Conservation (phyloP, 2,797 vertebrate species). For the Loris lydekkerianus region DNA sequence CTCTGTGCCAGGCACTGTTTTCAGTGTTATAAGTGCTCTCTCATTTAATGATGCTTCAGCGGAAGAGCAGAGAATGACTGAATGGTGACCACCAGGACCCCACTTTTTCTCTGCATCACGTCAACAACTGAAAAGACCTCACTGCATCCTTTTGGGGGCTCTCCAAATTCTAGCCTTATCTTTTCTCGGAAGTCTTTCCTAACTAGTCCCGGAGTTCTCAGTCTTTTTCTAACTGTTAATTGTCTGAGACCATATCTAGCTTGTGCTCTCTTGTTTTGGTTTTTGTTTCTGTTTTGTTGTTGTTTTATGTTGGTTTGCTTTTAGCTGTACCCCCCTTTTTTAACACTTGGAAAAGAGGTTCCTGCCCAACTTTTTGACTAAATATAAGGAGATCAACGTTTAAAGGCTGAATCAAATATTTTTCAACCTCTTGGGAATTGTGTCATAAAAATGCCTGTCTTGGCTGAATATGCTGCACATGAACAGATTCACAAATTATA, state of each 20-base stretch:
- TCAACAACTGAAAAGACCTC: neutral
- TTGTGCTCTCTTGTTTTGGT: neutral
- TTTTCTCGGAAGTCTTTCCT: neutral
- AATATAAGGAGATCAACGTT: neutral
- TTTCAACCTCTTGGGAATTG: slow-evolving; percentile 26
- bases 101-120: neutral
- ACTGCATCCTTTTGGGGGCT: neutral
- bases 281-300: neutral
- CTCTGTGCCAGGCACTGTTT: neutral
- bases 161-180: neutral
- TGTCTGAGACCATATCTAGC: neutral
- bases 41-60: neutral
- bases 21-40: neutral
- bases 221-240: neutral
- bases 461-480: neutral
- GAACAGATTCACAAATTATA: neutral
- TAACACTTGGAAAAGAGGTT: neutral
- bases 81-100: neutral
- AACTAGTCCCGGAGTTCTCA: neutral
- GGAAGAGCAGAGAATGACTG: neutral
- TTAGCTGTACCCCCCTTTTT: neutral
- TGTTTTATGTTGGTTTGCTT: neutral
- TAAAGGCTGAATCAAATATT: slow-evolving; percentile 4
- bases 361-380: neutral
- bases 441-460: neutral